Percentiles rank a stretch among this genome's conserved stretches.
Evolutionary conservation across 23 tunicate genomes (phyloP).

Genomic region (Corella eumyota): DNA sequence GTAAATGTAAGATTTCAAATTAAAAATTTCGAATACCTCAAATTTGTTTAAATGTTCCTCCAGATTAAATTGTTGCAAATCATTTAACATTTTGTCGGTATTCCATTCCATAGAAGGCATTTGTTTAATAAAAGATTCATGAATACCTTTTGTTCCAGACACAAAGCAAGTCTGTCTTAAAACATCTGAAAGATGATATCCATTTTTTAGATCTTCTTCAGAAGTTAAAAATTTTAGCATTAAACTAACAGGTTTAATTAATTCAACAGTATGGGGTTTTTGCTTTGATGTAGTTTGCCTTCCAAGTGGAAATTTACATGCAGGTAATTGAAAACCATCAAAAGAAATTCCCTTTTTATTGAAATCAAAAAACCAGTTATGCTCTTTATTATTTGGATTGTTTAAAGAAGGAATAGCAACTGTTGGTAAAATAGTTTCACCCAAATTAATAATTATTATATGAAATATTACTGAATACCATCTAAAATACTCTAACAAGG

Average conservation of each 20-base stretch:
- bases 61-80: too few species aligned
- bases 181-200: slow-evolving; percentile 20
- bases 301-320: slow-evolving; percentile 21
- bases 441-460: slow-evolving; percentile 10
- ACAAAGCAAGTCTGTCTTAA: slow-evolving; percentile 26
- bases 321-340: slow-evolving; percentile 14
- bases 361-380: slow-evolving; percentile 19
- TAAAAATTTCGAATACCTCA: too few species aligned
- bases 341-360: slow-evolving; percentile 11
- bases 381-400: too few species aligned
- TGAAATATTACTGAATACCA: slow-evolving; percentile 25
- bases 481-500: slow-evolving; percentile 9
- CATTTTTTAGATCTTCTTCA: slow-evolving; percentile 11
- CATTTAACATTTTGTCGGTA: too few species aligned
- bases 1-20: too few species aligned
- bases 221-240: slow-evolving; percentile 15
- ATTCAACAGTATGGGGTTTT: slow-evolving; percentile 7
- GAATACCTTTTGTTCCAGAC: slow-evolving; percentile 8
- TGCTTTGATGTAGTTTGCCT: slow-evolving; percentile 4
- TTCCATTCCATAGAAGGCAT: too few species aligned
- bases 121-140: slow-evolving; percentile 2
- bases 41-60: too few species aligned
- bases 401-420: slow-evolving; percentile 1
- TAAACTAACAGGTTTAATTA: slow-evolving; percentile 14
- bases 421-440: too few species aligned